Base-by-base conservation (phyloP, 2,888 invertebrate genomes). In the Orgyia antiqua region DNA sequence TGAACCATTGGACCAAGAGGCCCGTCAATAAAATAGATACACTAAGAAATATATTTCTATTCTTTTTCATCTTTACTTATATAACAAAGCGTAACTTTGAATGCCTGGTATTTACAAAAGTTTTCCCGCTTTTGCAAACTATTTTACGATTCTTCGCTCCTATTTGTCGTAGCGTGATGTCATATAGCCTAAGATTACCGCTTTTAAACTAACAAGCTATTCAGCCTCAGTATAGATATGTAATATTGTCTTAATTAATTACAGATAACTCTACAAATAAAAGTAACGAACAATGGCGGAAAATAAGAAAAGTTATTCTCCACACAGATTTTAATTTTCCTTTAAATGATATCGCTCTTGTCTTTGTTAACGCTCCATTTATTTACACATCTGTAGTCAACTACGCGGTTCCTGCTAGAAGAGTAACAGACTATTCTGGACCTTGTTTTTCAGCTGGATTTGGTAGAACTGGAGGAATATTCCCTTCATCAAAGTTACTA, bases 291-390 rank as follows among this genome's bases (percentile, higher is more conserved):
- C 68, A 68, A 31, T 62, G 61, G 59, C 40, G 68, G 3, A 33
- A 30, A 8, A 43, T 67, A n/a, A 2, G 15, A 1, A 34, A 26
- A 2, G 23, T 64, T 0, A 32, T 10, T 0, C 2, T 63, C 0
- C 67, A 68, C 27, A 15, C 24, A 2, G 2, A 48, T 1, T 68
- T 60, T 11, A 13, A 33, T 1, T 68, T 67, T 24, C 68, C 68
- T 0, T 4, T 31, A 0, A 47, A 71, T 35, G 77, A 76, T 27
- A 70, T 78, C 11, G 73, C 76, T 0, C n/a, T 76, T 1, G 42
- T 66, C 0, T 48, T 52, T 12, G 50, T 65, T 0, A 29, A 61
- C 4, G 10, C 8, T 0, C 26, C 39, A 0, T 72, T 64, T 57
- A 28, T 39, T 4, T 69, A 50, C 24, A 47, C 49, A 0, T 31